phyloP scores from a whole-genome alignment of 2,888 invertebrate species.

The Acanthopleura granulata region DNA sequence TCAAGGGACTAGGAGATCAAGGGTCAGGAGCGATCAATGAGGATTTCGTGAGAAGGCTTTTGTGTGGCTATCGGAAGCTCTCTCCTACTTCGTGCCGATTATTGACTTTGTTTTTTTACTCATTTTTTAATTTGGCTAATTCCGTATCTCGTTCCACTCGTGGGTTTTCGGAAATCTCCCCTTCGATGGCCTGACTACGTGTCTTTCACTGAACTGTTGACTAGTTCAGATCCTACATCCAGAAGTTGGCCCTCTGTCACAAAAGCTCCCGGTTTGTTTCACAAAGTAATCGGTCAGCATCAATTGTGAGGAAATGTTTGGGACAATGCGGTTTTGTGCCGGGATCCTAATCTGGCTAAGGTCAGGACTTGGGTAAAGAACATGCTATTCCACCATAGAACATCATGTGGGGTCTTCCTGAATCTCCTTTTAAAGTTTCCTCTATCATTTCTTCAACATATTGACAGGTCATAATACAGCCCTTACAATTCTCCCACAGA shows the following conservation, averaged over 20 bases:
- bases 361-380: too few species aligned
- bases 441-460: not conserved
- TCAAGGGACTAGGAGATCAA: too few species aligned
- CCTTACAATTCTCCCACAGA: not conserved
- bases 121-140: too few species aligned
- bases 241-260: not conserved
- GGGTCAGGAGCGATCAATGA: too few species aligned
- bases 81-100: not conserved
- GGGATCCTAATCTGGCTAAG: too few species aligned
- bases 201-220: too few species aligned
- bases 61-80: not conserved
- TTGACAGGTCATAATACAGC: not conserved
- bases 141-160: too few species aligned
- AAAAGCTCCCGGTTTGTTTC: not conserved
- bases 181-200: too few species aligned
- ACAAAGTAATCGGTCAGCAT: not conserved
- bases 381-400: not conserved
- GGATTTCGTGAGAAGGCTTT: too few species aligned
- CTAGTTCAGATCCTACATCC: too few species aligned
- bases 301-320: not conserved
- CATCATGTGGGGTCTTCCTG: constrained; percentile 5
- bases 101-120: not conserved
- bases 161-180: too few species aligned
- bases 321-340: not conserved
- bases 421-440: not conserved